Base-by-base conservation (phyloP, 1,140 invertebrate genomes). In the Ylistrum balloti region DNA sequence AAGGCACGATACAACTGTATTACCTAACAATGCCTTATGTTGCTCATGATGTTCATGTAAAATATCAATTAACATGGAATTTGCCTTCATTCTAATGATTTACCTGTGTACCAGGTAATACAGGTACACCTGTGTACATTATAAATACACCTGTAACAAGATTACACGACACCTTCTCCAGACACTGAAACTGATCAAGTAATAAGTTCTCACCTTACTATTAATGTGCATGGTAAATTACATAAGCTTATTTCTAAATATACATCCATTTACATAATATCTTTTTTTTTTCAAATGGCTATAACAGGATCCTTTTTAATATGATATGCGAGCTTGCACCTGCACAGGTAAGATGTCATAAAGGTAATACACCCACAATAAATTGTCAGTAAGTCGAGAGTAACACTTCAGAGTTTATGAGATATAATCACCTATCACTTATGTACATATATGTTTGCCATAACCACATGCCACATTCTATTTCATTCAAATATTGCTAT, bases 31-130 rank as follows among this genome's bases (percentile, higher is more conserved):
- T 74, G 17, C 22, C 56, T 0, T 48, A 28, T 74, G 56, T 74
- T 74, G 56, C 56, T 74, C 56, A 74, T 74, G 56, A 74, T 74
- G 56, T 74, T 74, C 56, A 74, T 74, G 56, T 28, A 74, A 2
- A 74, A 28, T 28, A 74, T 74, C 56, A 74, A 74, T 74, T 74
- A 74, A 74, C 56, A 74, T 74, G 56, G n/a, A 74, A 74, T 74
- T 74, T 17, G n/a, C 56, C 22, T 74, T 74, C 22, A 74, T 5
- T 28, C 56, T 74, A 11, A 74, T 74, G 56, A n/a, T n/a, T 74
- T 74, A 74, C 56, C n/a, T 74, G 22, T 28, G 56, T 74, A 74
- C 22, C 56, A 28, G 56, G 22, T 17, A 9, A 74, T 17, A 74
- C n/a, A 5, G 13, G 22, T 5, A 74, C n/a, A 74, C n/a, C 22